Percentiles rank a stretch among this genome's conserved stretches.
phyloP scores from a whole-genome alignment of 2,113 vertebrate species.

The Festucalex cinctus region DNA sequence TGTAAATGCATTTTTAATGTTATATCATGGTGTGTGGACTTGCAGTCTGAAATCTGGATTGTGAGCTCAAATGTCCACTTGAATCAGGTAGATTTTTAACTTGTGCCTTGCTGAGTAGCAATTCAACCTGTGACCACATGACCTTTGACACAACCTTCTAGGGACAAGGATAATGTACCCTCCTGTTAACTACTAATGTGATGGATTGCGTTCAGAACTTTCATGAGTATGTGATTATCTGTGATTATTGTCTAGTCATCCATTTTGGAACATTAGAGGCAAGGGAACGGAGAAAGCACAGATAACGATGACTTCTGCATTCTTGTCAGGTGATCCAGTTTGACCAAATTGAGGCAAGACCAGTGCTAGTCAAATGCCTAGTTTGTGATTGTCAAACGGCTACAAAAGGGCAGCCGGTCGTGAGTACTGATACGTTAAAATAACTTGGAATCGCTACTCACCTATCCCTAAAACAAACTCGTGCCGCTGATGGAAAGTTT shows the following conservation, averaged over 20 bases:
- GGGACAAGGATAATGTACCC: background rate
- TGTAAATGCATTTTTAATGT: background rate
- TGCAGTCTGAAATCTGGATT: background rate
- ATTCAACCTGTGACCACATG: background rate
- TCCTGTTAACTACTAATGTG: background rate
- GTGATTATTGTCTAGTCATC: background rate
- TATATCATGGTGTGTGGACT: background rate
- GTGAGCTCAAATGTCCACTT: background rate
- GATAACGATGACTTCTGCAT: background rate
- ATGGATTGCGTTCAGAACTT: background rate
- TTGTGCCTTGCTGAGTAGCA: background rate
- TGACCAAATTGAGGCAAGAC: no score
- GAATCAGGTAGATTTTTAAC: background rate
- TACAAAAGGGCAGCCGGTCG: no score
- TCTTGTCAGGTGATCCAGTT: no score
- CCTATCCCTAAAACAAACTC: no score
- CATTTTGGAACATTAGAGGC: background rate
- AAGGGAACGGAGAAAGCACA: background rate
- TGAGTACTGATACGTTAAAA: no score
- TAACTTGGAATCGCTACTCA: no score
- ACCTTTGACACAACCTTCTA: no score
- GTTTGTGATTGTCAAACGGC: no score
- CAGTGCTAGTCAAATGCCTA: no score
- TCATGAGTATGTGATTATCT: no score
- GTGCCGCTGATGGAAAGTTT: no score